Conservation (phyloP, 2,888 invertebrate genomes). For the Drosophila borealis region DNA sequence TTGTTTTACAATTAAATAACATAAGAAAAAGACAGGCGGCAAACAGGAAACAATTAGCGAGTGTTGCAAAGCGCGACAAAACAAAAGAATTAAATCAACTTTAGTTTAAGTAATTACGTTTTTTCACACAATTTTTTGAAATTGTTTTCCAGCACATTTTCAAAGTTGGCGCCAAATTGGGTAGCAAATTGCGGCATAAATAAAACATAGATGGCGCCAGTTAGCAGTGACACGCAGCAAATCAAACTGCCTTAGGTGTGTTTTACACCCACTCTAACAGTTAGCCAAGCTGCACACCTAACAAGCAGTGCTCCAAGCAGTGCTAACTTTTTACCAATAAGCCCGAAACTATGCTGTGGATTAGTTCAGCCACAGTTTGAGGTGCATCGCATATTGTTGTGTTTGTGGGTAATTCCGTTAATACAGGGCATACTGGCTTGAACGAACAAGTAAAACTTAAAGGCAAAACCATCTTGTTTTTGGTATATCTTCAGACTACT, state of each 20-base stretch:
- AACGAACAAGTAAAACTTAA: not conserved
- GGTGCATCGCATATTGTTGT: not conserved
- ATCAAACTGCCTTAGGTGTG: not conserved
- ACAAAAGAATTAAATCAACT: not conserved
- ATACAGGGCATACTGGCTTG: not conserved
- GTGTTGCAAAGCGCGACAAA: not conserved
- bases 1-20: conserved; percentile 34
- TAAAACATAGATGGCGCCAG: conserved; percentile 27
- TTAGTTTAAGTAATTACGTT: not conserved
- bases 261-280: not conserved
- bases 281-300: not conserved
- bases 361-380: not conserved
- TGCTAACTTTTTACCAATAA: not conserved
- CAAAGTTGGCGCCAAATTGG: conserved; percentile 10
- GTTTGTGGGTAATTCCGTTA: not conserved
- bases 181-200: not conserved
- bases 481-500: no score
- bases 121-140: not conserved
- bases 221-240: not conserved
- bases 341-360: no score
- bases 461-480: no score
- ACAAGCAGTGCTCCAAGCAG: conserved; percentile 10
- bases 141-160: not conserved
- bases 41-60: conserved; percentile 36
- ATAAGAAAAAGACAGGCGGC: not conserved